Evolutionary conservation across 2,797 vertebrate genomes (phyloP).

Genomic region (Chrosomus eos): DNA sequence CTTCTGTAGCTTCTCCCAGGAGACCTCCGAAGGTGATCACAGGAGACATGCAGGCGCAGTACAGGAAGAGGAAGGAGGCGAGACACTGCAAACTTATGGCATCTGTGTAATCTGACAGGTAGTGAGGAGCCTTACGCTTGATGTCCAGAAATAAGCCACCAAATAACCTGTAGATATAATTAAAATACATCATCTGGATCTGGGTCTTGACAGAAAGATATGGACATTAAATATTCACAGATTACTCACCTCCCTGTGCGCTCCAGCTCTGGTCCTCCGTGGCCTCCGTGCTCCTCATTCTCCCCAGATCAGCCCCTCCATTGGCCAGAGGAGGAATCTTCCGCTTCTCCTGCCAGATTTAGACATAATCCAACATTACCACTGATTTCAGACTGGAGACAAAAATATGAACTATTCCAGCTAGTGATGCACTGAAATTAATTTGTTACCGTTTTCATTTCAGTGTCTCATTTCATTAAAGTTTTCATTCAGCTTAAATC

Average conservation of each 20-base stretch:
- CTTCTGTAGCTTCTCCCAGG: slow-evolving; percentile 97
- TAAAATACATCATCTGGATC: not conserved
- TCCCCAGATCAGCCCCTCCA: slow-evolving; percentile 92
- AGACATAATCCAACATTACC: slow-evolving; percentile 52
- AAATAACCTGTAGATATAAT: slow-evolving; percentile 81
- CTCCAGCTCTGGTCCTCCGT: slow-evolving; percentile 94
- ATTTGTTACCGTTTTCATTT: not conserved
- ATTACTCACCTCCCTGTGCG: slow-evolving; percentile 90
- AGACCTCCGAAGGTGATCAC: slow-evolving; percentile 99
- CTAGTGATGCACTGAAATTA: not conserved
- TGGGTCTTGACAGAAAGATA: slow-evolving; percentile 23
- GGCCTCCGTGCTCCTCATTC: slow-evolving; percentile 86
- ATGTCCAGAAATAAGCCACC: slow-evolving; percentile 92
- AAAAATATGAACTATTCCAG: not conserved
- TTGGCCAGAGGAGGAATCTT: slow-evolving; percentile 95
- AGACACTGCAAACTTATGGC: slow-evolving; percentile 96
- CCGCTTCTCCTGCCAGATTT: slow-evolving; percentile 88
- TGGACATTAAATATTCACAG: not conserved
- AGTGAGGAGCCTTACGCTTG: slow-evolving; percentile 95
- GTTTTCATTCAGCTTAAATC: not conserved
- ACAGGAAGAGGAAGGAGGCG: slow-evolving; percentile 98
- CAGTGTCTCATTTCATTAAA: not conserved
- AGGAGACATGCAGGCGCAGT: slow-evolving; percentile 99
- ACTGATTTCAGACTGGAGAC: slow-evolving; percentile 44
- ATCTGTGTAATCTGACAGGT: slow-evolving; percentile 96